Evolutionary conservation across 2,113 vertebrate genomes (phyloP), one percentile per base, ranked within the genome.

Genomic region (Pelusios castaneus): DNA sequence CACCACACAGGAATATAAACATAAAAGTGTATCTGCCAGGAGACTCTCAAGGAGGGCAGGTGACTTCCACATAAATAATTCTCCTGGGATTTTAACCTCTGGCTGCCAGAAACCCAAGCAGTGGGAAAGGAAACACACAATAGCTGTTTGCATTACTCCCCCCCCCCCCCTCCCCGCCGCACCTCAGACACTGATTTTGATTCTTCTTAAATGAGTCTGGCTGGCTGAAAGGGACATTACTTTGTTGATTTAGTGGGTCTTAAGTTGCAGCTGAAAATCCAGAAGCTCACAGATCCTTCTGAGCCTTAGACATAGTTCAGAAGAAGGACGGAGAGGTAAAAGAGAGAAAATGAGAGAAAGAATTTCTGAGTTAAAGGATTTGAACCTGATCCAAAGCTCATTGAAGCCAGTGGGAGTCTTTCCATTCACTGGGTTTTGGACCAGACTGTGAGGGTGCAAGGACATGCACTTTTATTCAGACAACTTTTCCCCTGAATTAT

Each of bases 191-290:
- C 29, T 2, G 45, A 77, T 58, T 41, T 82, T 77, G 41, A 24
- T 86, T 55, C 51, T 14, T 56, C 31, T 10, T 2, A 8, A 75
- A 43, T 63, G 4, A 25, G 75, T 55, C 11, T 2, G 8, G 10
- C 17, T 43, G n/a, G n/a, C 56, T 52, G 76, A 51, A 8, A 0
- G 19, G 8, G 29, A 47, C 0, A 21, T 31, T 34, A 10, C 73
- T 22, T 52, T 67, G 8, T 55, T 0, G 51, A 34, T 14, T 4
- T 1, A 1, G 13, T 22, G 52, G 45, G 38, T 5, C 93, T 73
- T 3, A 13, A 17, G 58, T 14, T 52, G 56, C 51, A 29, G 79
- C 58, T 55, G 79, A 29, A 3, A 63, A 55, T 41, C 87, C 13
- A 27, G 38, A 78, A 27, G 51, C 49, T 22, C 52, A 58, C 49